These are phyloP conservation scores for Helleia helle DNA, from an alignment of 2,888 invertebrate genomes.

Conservation along the genomic window DNA sequence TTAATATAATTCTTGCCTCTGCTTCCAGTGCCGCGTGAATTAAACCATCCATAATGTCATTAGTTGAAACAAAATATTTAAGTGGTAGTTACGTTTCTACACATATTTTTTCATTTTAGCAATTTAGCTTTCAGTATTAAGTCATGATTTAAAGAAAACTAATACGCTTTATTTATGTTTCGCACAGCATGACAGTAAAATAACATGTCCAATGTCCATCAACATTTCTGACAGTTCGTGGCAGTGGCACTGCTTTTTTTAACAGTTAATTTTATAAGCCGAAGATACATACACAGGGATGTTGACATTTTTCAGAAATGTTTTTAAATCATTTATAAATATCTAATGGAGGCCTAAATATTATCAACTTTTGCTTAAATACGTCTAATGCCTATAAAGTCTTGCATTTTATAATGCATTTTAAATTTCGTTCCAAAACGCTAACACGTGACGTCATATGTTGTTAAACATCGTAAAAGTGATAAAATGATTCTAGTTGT, in stretches of 20 bases:
- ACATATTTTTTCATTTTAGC: conserved; percentile 61
- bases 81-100: conserved; percentile 52
- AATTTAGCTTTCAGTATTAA: conserved; percentile 62
- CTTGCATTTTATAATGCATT: too few species aligned
- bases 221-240: conserved; percentile 57
- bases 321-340: too few species aligned
- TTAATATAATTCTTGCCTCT: conserved; percentile 55
- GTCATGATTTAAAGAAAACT: conserved; percentile 70
- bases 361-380: too few species aligned
- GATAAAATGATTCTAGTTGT: too few species aligned
- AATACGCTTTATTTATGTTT: conserved; percentile 72
- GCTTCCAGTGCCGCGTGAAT: conserved; percentile 74
- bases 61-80: conserved; percentile 61
- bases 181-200: conserved; percentile 71
- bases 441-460: too few species aligned
- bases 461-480: too few species aligned
- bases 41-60: conserved; percentile 74
- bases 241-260: conserved; percentile 19
- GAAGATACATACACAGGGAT: too few species aligned
- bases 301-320: too few species aligned
- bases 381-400: too few species aligned
- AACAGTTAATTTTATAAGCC: too few species aligned
- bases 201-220: conserved; percentile 69
- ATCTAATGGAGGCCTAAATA: too few species aligned
- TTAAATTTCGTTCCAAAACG: too few species aligned